Evolutionary conservation across 2,888 invertebrate species (phyloP).

Genomic region (Heteromyza rotundicornis): DNA sequence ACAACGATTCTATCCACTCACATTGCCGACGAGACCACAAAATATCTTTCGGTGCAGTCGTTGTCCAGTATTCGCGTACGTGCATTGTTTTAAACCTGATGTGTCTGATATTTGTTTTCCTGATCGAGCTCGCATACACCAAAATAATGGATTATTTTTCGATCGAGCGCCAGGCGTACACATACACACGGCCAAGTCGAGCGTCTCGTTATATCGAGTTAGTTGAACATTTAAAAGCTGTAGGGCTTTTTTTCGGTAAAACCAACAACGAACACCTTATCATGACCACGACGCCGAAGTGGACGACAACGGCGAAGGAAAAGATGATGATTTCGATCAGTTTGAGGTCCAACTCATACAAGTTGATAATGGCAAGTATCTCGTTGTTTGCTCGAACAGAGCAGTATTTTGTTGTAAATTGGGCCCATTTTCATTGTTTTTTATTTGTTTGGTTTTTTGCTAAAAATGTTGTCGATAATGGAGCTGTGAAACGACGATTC

Average conservation of each 20-base stretch:
- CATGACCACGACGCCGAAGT: conserved; percentile 4
- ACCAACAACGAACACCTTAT: conserved; percentile 26
- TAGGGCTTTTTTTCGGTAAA: conserved; percentile 9
- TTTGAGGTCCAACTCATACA: no score
- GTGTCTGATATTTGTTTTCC: conserved; percentile 25
- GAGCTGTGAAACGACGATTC: conserved; percentile 10
- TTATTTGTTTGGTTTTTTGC: conserved; percentile 23
- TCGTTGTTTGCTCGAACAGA: no score
- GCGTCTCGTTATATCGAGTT: conserved; percentile 5
- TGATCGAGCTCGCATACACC: conserved; percentile 20
- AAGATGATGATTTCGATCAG: neutral
- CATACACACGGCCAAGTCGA: neutral
- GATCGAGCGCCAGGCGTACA: conserved; percentile 17
- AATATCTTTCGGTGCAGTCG: neutral
- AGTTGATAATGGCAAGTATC: no score
- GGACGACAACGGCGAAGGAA: neutral
- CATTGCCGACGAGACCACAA: no score
- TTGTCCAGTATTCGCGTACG: neutral
- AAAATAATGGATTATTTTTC: conserved; percentile 28
- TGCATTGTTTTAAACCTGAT: neutral
- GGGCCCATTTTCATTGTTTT: no score
- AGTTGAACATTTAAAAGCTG: neutral
- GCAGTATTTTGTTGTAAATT: no score
- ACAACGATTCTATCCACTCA: no score
- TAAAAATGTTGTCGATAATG: conserved; percentile 35